A percentile compares a stretch with the other conserved stretches of the same genome.
Evolutionary conservation across 2,888 invertebrate genomes (phyloP).

Genomic region (Apamea monoglypha): DNA sequence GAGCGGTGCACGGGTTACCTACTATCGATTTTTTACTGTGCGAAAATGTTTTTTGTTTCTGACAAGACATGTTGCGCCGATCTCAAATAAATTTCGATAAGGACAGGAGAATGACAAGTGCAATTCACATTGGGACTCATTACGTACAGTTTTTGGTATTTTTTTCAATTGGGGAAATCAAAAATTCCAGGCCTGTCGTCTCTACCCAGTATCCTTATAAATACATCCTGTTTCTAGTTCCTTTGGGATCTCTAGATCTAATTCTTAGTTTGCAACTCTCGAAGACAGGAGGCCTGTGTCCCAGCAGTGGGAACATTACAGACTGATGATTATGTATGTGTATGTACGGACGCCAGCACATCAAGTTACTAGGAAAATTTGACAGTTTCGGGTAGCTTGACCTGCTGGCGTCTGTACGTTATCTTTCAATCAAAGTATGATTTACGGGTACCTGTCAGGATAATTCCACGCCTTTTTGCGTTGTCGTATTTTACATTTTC

Average conservation of each 20-base stretch:
- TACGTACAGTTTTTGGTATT: background rate
- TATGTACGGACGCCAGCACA: no score
- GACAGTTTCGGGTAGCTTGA: no score
- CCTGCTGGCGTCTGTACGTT: no score
- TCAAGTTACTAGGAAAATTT: no score
- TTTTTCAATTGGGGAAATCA: background rate
- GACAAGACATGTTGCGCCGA: background rate
- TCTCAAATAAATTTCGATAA: background rate
- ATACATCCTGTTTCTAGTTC: background rate
- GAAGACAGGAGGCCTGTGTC: no score
- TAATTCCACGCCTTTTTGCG: background rate
- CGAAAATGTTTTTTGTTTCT: background rate
- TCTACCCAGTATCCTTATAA: background rate
- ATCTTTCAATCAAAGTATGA: background rate
- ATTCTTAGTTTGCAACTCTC: background rate
- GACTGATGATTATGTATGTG: background rate
- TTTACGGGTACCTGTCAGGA: background rate
- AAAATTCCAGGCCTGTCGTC: background rate
- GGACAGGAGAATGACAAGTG: background rate
- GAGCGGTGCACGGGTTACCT: conserved; percentile 1
- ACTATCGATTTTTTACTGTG: conserved; percentile 3
- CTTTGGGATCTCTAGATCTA: background rate
- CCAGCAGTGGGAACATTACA: no score
- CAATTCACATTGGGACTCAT: background rate
- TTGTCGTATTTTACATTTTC: background rate